Evolutionary conservation across 1,140 invertebrate species (phyloP).

Genomic region (Babylonia areolata): DNA sequence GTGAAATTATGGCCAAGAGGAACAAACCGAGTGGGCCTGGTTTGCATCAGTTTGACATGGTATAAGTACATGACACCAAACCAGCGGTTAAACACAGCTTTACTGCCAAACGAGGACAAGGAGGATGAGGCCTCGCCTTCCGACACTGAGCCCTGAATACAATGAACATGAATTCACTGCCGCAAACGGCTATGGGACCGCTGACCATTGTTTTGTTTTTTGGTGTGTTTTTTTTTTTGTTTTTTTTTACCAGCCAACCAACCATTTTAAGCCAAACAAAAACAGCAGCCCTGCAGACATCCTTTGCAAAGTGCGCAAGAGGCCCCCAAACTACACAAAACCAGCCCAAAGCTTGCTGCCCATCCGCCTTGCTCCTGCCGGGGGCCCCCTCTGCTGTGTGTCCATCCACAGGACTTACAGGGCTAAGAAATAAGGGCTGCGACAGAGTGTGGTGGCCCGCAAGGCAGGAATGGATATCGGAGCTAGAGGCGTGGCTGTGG

Average conservation of each 20-base stretch:
- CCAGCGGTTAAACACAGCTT: too few species aligned
- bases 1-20: too few species aligned
- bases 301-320: not conserved
- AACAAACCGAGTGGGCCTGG: too few species aligned
- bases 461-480: constrained; percentile 34
- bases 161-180: too few species aligned
- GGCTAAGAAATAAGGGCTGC: constrained; percentile 62
- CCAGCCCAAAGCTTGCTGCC: not conserved
- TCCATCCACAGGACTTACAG: constrained; percentile 53
- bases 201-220: too few species aligned
- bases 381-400: not conserved
- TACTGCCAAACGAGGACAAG: too few species aligned
- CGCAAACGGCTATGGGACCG: too few species aligned
- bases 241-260: not conserved
- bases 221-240: too few species aligned
- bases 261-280: not conserved
- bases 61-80: too few species aligned
- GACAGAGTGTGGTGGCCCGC: constrained; percentile 50
- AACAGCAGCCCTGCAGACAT: not conserved
- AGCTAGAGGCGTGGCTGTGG: constrained; percentile 40
- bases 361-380: not conserved
- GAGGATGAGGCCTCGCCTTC: too few species aligned
- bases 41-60: too few species aligned
- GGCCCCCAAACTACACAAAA: not conserved
- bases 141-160: too few species aligned